Conservation (phyloP, 2,888 invertebrate species). For the Emmelina monodactyla region DNA sequence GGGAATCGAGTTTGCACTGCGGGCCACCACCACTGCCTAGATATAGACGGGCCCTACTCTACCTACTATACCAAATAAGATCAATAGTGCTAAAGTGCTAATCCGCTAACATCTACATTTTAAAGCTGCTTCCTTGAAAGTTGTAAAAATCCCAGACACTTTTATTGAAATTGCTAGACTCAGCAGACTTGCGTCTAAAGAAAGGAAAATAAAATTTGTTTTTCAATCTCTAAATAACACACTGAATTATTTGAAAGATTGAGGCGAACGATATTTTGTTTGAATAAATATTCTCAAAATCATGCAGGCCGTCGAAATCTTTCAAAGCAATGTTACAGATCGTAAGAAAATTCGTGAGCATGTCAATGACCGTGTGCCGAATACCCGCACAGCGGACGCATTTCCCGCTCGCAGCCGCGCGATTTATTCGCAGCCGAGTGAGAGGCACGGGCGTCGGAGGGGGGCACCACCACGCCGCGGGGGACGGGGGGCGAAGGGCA, state of each 20-base stretch:
- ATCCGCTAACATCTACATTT: too few relatives aligned
- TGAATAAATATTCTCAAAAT: too few relatives aligned
- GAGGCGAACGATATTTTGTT: too few relatives aligned
- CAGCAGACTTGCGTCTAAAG: too few relatives aligned
- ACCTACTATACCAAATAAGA: slow-evolving; percentile 34
- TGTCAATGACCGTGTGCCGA: slow-evolving; percentile 59
- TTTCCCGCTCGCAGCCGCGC: slow-evolving; percentile 47
- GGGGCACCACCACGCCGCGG: slow-evolving; percentile 27
- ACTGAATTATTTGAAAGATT: too few relatives aligned
- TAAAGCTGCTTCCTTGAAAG: too few relatives aligned
- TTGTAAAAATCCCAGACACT: too few relatives aligned
- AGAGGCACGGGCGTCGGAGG: slow-evolving; percentile 21
- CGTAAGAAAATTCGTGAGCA: slow-evolving; percentile 41
- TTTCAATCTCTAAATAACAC: too few relatives aligned
- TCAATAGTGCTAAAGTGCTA: slow-evolving; percentile 31
- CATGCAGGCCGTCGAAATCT: too few relatives aligned
- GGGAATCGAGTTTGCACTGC: slow-evolving; percentile 62
- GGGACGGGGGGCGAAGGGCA: slow-evolving; percentile 38
- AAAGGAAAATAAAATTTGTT: too few relatives aligned
- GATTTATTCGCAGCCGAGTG: slow-evolving; percentile 60
- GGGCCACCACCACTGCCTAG: slow-evolving; percentile 48
- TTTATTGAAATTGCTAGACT: too few relatives aligned
- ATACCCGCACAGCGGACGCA: slow-evolving; percentile 61
- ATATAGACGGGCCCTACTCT: slow-evolving; percentile 40
- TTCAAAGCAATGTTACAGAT: too few relatives aligned